Percentiles rank a stretch among this genome's conserved stretches.
phyloP scores from a whole-genome alignment of 2,888 invertebrate genomes.

The Ormyrus thymus region DNA sequence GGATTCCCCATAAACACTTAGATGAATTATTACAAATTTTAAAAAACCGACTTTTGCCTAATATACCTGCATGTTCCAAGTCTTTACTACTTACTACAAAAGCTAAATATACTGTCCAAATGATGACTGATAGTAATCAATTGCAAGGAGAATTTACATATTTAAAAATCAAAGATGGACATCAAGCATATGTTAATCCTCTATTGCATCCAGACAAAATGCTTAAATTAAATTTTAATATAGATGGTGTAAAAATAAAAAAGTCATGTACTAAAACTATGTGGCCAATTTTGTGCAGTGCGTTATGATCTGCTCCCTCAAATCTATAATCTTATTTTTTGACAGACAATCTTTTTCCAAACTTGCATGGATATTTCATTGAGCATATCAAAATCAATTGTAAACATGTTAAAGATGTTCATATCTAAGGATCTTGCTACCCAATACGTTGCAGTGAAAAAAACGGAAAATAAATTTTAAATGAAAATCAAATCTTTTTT shows the following conservation, averaged over 20 bases:
- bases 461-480: too few relatives aligned
- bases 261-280: constrained; percentile 50
- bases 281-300: constrained; percentile 54
- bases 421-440: too few relatives aligned
- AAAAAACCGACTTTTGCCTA: constrained; percentile 37
- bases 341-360: too few relatives aligned
- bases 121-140: constrained; percentile 39
- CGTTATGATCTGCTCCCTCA: too few relatives aligned
- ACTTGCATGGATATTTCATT: too few relatives aligned
- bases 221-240: constrained; percentile 3
- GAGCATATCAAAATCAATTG: too few relatives aligned
- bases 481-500: too few relatives aligned
- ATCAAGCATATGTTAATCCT: constrained; percentile 47
- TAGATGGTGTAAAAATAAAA: constrained; percentile 52
- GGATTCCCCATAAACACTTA: constrained; percentile 44
- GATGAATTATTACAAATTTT: constrained; percentile 50
- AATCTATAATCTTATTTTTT: too few relatives aligned
- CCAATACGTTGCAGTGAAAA: too few relatives aligned
- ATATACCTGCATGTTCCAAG: constrained; percentile 50
- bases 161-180: constrained; percentile 40
- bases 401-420: too few relatives aligned
- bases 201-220: constrained; percentile 24
- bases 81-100: constrained; percentile 47
- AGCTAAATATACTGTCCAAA: constrained; percentile 36
- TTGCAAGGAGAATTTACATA: constrained; percentile 49